Base-by-base conservation (phyloP, 2,113 vertebrate genomes). In the Tricholaema leucomelas region DNA sequence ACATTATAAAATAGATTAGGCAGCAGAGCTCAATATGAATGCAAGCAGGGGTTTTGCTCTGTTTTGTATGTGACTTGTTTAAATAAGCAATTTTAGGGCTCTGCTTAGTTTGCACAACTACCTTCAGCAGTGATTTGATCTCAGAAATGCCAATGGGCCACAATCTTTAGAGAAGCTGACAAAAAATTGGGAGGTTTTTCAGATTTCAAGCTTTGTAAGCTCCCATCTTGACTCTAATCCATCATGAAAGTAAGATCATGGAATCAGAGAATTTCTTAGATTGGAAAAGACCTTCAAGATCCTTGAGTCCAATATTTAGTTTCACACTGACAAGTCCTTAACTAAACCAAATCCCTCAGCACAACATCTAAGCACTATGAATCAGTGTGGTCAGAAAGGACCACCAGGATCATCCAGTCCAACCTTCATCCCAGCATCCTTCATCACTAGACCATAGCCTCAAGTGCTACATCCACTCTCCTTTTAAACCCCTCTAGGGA, bases 1-100 rank as follows among this genome's bases (percentile, higher is more conserved):
- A 91, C 87, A 85, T 93, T 88, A 94, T 80, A 91, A 93, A 94
- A 91, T 74, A 95, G 91, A 92, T 92, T 77, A 92, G 82, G 87
- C 84, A 82, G 84, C 86, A 87, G 91, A 89, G 78, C 91, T 92
- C 0, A 0, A 59, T 89, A 91, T 60, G 44, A 48, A 61, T 81
- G 77, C 81, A 91, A 92, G 66, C 74, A 58, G 31, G 19, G 18
- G 6, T 72, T 91, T 88, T 78, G 27, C 44, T 75, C n/a, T 33
- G 33, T 48, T 86, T 84, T 66, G 21, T 64, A 30, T 84, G 85
- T 69, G 80, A 86, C 73, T 86, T 86, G 90, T 84, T 87, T 94
- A 81, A 93, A 73, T 54, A 84, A 75, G 31, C 12, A 58, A 76
- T 76, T 72, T 75, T 78, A 79, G 56, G 10, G 87, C 25, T 82